Evolutionary conservation across 2,888 invertebrate genomes (phyloP).

Genomic region (Calephelis perditalis): DNA sequence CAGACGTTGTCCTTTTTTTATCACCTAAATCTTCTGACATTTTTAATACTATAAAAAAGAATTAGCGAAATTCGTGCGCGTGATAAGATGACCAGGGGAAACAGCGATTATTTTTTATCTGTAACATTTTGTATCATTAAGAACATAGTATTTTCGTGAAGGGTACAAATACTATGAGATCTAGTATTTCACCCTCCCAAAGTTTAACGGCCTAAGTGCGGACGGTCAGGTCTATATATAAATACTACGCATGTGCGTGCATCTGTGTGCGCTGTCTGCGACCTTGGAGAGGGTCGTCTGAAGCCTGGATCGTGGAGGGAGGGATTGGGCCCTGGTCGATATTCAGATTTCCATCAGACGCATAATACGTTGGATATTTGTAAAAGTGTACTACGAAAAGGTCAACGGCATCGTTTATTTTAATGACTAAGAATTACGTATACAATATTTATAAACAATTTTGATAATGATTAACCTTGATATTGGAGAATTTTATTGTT

Average conservation of each 20-base stretch:
- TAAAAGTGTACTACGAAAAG: too few species aligned
- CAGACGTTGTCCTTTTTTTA: too few species aligned
- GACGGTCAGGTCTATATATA: constrained; percentile 36
- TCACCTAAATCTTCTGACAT: too few species aligned
- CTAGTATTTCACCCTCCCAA: constrained; percentile 4
- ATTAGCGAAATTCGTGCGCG: too few species aligned
- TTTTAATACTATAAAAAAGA: too few species aligned
- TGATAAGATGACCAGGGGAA: too few species aligned
- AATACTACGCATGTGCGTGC: constrained; percentile 41
- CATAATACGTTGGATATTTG: constrained; percentile 37
- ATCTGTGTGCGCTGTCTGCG: constrained; percentile 57
- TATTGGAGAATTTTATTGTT: too few species aligned
- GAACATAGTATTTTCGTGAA: background rate
- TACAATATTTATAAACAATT: too few species aligned
- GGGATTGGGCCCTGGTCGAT: constrained; percentile 44
- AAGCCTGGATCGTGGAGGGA: constrained; percentile 49
- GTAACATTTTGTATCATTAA: background rate
- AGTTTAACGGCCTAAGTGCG: constrained; percentile 28
- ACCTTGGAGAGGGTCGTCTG: constrained; percentile 72
- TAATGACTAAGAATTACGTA: too few species aligned
- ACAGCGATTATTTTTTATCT: too few species aligned
- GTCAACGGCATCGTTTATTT: too few species aligned
- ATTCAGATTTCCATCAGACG: constrained; percentile 36
- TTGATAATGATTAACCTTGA: too few species aligned
- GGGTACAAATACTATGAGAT: background rate